Base-by-base conservation (phyloP, 2,113 vertebrate genomes). In the Sminthopsis crassicaudata region DNA sequence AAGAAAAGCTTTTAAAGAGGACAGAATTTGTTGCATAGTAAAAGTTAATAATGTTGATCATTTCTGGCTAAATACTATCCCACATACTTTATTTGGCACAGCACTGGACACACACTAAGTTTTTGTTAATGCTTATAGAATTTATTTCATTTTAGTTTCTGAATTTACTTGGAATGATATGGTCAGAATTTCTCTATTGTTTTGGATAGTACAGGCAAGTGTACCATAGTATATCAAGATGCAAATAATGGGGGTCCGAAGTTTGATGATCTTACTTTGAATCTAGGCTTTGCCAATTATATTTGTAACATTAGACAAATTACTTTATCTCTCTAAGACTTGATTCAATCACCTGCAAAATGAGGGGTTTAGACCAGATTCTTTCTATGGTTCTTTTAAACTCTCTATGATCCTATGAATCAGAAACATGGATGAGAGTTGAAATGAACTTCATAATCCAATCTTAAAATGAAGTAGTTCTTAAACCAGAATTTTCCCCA, bases 41-140 rank as follows among this genome's bases (percentile, higher is more conserved):
- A 22, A 91, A 8, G 51, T 46, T 90, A 88, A 46, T 46, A 96
- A 96, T 88, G 19, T 46, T 91, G 95, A 24, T 42, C 23, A 96
- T 3, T 91, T 90, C 46, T 93, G 90, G 84, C 48, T 91, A 96
- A 60, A 0, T 51, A 0, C 36, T 95, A 7, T 92, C 16, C 3
- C 54, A 51, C 89, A 10, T 24, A 27, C n/a, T 88, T 51, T 55
- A 46, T 0, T 8, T n/a, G 36, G 2, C 22, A 60, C n/a, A 57
- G 7, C 51, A 9, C 36, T 93, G 24, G 11, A 42, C n/a, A 2
- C n/a, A 51, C 25, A 90, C 3, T 84, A 42, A 19, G 19, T 84
- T 5, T 7, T 84, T 84, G n/a, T 42, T n/a, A 84, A 42, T 84
- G 67, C 5, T 42, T 84, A 23, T 84, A n/a, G 16, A 76, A n/a